These are phyloP conservation scores for Diarsia dahlii DNA, from an alignment of 2,888 invertebrate species.

Conservation along the genomic window DNA sequence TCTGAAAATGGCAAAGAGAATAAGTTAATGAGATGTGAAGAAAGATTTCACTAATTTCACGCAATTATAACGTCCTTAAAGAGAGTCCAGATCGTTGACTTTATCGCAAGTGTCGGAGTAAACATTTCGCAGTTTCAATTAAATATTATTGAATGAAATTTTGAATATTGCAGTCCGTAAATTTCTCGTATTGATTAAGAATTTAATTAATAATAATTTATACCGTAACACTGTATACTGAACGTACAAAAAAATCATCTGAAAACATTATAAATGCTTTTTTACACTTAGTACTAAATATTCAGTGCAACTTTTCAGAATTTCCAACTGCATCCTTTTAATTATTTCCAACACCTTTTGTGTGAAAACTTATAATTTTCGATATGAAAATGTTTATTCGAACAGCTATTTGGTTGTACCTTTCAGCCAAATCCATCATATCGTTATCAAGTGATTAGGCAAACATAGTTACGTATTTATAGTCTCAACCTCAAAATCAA, in stretches of 20 bases:
- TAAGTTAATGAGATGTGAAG: neutral
- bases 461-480: slow-evolving; percentile 25
- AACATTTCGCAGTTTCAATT: neutral
- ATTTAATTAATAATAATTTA: neutral
- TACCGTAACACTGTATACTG: neutral
- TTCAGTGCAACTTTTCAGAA: neutral
- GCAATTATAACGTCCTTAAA: neutral
- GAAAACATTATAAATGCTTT: neutral
- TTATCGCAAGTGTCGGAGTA: neutral
- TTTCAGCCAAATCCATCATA: slow-evolving; percentile 12
- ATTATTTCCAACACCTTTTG: neutral
- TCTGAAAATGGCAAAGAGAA: neutral
- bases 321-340: neutral
- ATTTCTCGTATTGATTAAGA: neutral
- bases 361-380: neutral
- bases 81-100: neutral
- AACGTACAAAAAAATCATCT: neutral
- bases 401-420: slow-evolving; percentile 2
- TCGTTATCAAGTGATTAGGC: slow-evolving; percentile 13
- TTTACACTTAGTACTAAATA: neutral
- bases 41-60: neutral
- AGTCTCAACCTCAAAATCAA: slow-evolving; percentile 14
- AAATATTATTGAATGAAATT: neutral
- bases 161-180: neutral
- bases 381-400: neutral